Evolutionary conservation across 1,140 invertebrate species (phyloP).

Genomic region (Portunus trituberculatus): DNA sequence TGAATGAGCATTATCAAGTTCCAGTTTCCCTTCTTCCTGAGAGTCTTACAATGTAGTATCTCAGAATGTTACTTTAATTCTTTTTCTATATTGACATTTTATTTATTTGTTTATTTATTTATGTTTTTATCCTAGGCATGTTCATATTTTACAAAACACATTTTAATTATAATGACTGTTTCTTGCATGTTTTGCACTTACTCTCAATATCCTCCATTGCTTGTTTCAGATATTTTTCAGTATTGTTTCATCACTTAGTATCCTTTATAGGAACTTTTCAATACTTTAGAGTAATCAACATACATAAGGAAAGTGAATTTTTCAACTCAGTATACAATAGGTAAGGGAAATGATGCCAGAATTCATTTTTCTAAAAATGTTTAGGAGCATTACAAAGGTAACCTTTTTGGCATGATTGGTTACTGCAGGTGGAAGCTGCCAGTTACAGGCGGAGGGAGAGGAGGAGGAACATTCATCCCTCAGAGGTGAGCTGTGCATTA

Average conservation of each 20-base stretch:
- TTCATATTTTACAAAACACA: conserved; percentile 43
- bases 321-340: background rate
- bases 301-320: background rate
- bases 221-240: conserved; percentile 42
- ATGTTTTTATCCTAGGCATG: conserved; percentile 59
- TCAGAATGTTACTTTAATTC: background rate
- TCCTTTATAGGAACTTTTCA: background rate
- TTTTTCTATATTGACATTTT: conserved; percentile 33
- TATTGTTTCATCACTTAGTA: conserved; percentile 43
- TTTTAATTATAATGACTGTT: conserved; percentile 33
- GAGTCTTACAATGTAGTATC: conserved; percentile 55
- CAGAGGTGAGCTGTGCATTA: conserved; percentile 56
- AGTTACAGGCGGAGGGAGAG: conserved; percentile 66
- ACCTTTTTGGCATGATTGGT: conserved; percentile 58
- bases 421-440: conserved; percentile 69
- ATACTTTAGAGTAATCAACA: background rate
- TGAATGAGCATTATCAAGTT: conserved; percentile 49
- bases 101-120: background rate
- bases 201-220: conserved; percentile 15
- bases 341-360: background rate
- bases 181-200: conserved; percentile 56
- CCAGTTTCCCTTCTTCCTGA: background rate
- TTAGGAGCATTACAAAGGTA: conserved; percentile 37
- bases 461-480: conserved; percentile 69
- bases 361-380: background rate